phyloP scores from a whole-genome alignment of 2,888 invertebrate species.

The Pyrrhosoma nymphula region DNA sequence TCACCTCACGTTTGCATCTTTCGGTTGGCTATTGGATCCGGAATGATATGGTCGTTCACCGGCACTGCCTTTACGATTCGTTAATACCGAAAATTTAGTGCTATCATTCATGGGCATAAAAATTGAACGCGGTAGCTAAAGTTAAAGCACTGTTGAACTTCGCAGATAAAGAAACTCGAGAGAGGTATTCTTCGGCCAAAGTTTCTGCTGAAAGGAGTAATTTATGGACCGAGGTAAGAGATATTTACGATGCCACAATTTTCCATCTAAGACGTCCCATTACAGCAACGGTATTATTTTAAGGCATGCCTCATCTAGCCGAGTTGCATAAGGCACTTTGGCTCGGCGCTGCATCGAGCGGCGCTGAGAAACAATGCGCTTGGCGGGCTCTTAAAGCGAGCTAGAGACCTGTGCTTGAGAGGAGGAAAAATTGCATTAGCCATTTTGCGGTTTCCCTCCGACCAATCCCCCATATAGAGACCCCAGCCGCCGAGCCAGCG shows the following conservation, averaged over 20 bases:
- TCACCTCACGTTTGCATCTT: too few relatives aligned
- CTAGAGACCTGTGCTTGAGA: not conserved
- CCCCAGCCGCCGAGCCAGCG: not conserved
- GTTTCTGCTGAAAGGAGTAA: not conserved
- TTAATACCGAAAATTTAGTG: too few relatives aligned
- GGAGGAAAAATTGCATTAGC: not conserved
- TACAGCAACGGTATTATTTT: not conserved
- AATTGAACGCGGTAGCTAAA: not conserved
- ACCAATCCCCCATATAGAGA: not conserved
- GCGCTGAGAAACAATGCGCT: not conserved
- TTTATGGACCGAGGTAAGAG: not conserved
- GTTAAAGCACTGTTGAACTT: not conserved
- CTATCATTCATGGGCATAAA: too few relatives aligned
- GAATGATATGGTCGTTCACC: too few relatives aligned
- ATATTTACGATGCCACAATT: not conserved
- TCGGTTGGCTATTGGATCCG: too few relatives aligned
- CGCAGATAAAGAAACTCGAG: not conserved
- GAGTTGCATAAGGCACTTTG: not conserved
- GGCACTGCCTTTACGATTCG: too few relatives aligned
- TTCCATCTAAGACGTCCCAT: not conserved
- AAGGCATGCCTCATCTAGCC: not conserved
- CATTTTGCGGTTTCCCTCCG: not conserved
- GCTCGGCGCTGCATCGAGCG: not conserved
- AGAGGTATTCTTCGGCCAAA: not conserved
- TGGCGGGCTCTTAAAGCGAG: not conserved